These are phyloP conservation scores for Hypolimnas misippus DNA, from an alignment of 2,888 invertebrate species.

Conservation along the genomic window DNA sequence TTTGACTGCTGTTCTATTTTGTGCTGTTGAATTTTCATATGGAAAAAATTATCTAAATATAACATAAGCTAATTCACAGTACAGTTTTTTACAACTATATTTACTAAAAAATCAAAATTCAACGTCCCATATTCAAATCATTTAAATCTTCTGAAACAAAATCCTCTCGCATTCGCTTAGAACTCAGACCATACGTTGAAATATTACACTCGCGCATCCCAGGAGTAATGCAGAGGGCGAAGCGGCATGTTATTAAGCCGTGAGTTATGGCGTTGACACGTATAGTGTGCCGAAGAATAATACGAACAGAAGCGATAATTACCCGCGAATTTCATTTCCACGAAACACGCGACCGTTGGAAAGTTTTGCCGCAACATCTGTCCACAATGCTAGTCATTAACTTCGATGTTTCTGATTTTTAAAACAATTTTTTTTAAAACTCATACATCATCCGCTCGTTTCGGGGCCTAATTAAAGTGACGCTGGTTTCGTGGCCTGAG, in stretches of 20 bases:
- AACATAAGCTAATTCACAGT: too few relatives aligned
- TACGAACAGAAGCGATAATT: constrained; percentile 75
- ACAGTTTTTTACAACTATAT: too few relatives aligned
- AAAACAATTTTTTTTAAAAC: constrained; percentile 28
- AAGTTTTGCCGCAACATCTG: constrained; percentile 50
- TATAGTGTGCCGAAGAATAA: constrained; percentile 60
- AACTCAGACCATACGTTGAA: constrained; percentile 48
- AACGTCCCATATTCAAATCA: too few relatives aligned
- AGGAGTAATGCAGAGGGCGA: constrained; percentile 56
- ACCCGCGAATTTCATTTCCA: constrained; percentile 65
- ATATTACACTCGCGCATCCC: constrained; percentile 64
- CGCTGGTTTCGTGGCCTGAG: constrained; percentile 2
- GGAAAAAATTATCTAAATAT: too few relatives aligned
- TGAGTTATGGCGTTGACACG: constrained; percentile 76
- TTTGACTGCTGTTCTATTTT: too few relatives aligned
- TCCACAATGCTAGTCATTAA: constrained; percentile 33
- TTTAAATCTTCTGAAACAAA: too few relatives aligned
- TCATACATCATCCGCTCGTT: constrained; percentile 26
- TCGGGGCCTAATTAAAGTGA: constrained; percentile 29
- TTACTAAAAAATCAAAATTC: too few relatives aligned
- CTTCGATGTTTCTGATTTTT: constrained; percentile 24
- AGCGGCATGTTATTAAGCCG: constrained; percentile 72
- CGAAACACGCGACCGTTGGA: constrained; percentile 50
- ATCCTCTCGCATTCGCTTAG: too few relatives aligned
- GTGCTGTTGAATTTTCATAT: too few relatives aligned